phyloP scores from a whole-genome alignment of 2,797 vertebrate genomes.

The Aotus griseimembra region DNA sequence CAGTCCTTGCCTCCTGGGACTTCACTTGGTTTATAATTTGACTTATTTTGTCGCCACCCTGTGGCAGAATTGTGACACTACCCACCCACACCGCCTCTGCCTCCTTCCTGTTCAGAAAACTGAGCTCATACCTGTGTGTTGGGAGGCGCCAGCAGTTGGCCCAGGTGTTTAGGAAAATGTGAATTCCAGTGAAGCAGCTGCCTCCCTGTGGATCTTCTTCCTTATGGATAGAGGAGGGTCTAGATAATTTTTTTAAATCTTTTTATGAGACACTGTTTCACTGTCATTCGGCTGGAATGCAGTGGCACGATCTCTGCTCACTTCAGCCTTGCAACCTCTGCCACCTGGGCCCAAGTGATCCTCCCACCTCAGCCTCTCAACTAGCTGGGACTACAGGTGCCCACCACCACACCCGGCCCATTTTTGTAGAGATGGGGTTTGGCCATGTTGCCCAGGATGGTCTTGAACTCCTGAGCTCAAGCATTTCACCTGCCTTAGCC shows the following conservation, averaged over 20 bases:
- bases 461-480: too few species aligned
- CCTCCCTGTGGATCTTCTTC: not conserved
- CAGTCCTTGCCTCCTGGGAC: not conserved
- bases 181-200: not conserved
- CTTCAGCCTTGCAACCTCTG: not conserved
- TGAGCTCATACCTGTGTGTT: not conserved
- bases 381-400: too few species aligned
- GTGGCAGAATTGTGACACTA: conserved; percentile 43
- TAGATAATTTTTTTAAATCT: not conserved
- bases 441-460: too few species aligned
- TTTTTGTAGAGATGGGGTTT: too few species aligned
- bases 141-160: not conserved
- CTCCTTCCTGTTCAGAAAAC: not conserved
- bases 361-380: too few species aligned
- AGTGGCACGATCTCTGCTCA: not conserved
- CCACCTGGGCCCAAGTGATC: too few species aligned
- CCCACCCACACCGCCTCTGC: not conserved
- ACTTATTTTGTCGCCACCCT: conserved; percentile 62
- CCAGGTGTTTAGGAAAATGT: not conserved
- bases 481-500: too few species aligned
- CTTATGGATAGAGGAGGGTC: not conserved
- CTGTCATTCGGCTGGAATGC: not conserved
- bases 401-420: too few species aligned
- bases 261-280: not conserved
- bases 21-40: not conserved